Evolutionary conservation across 2,113 vertebrate genomes (phyloP), one percentile per base, ranked within the genome.

Genomic region (Sminthopsis crassicaudata): DNA sequence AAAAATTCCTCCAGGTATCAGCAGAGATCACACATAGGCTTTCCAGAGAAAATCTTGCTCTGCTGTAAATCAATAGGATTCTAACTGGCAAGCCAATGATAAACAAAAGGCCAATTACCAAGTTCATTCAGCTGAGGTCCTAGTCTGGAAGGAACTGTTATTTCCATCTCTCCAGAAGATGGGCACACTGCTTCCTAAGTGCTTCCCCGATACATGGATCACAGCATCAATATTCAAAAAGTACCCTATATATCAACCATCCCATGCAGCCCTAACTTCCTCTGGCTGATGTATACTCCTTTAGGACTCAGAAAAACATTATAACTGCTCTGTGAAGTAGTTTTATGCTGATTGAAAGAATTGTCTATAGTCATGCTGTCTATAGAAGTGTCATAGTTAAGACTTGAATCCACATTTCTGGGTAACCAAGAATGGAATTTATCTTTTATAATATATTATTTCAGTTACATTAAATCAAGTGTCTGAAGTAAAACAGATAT

Each of bases 31-130:
- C 30, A 93, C 52, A 94, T 91, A 88, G 96, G 54, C 90, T 94
- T 96, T 98, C 88, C 90, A 97, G 93, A 76, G 76, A 94, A 96
- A 24, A 90, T 91, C 36, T 42, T 96, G 95, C 94, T 96, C 93
- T 93, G 89, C 96, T 92, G 95, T 90, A 55, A 84, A 96, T 95
- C 96, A 96, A 8, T 92, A 24, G 6, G 36, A 96, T 94, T 50
- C 88, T 94, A 93, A 6, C 89, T 53, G 89, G 93, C 51, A 97
- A 94, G 53, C 89, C 93, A 90, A 23, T 95, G 91, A 97, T 96
- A 92, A 92, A 97, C 89, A 90, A 96, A 96, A 96, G 53, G 36
- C 14, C 52, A 94, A 91, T 88, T 8, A 84, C 36, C 67, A 84
- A n/a, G 67, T 19, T 84, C 67, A 84, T 42, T 42, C n/a, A 84